These are phyloP conservation scores for Dreissena polymorpha DNA, from an alignment of 1,140 invertebrate species.

Conservation along the genomic window DNA sequence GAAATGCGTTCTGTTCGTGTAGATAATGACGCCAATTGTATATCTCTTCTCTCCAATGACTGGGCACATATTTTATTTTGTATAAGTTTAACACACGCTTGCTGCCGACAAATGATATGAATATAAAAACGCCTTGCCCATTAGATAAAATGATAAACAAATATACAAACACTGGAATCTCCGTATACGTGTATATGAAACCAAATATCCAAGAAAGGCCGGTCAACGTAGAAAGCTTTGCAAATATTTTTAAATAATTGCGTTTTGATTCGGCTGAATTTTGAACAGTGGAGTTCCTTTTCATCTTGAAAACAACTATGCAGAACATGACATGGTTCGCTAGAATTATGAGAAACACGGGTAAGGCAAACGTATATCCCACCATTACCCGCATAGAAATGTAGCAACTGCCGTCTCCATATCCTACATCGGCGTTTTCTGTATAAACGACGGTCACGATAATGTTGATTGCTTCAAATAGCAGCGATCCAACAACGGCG, in stretches of 20 bases:
- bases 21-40: too few species aligned
- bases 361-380: slow-evolving; percentile 17
- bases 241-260: slow-evolving; percentile 20
- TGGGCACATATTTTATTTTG: too few species aligned
- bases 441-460: background rate
- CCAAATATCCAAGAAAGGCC: slow-evolving; percentile 28
- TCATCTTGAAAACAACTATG: slow-evolving; percentile 1
- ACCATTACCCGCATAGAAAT: background rate
- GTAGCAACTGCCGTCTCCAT: slow-evolving; percentile 5
- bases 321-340: slow-evolving; percentile 12
- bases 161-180: slow-evolving; percentile 2
- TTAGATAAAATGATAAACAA: slow-evolving; percentile 31
- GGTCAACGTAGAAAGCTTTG: slow-evolving; percentile 30
- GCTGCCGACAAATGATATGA: slow-evolving; percentile 25
- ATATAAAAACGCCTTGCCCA: slow-evolving; percentile 23
- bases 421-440: background rate
- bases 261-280: background rate
- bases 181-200: slow-evolving; percentile 1
- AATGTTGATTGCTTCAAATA: slow-evolving; percentile 15
- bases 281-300: background rate
- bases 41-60: too few species aligned
- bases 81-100: background rate
- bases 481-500: slow-evolving; percentile 14
- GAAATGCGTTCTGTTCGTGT: too few species aligned
- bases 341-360: slow-evolving; percentile 2